phyloP scores from a whole-genome alignment of 2,888 invertebrate species.

The Callimorpha dominula region DNA sequence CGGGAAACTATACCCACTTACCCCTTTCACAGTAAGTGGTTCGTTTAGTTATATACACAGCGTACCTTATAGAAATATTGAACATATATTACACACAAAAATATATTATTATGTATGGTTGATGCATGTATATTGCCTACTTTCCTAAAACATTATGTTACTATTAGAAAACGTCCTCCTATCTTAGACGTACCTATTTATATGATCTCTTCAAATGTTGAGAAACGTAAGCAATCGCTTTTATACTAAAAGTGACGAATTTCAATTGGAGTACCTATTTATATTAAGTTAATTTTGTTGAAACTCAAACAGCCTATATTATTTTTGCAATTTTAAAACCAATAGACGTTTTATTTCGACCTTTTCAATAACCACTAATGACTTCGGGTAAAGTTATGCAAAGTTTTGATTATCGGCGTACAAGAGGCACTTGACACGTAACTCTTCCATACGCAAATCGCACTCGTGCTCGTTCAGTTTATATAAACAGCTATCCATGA shows the following conservation, averaged over 20 bases:
- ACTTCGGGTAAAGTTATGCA: no score
- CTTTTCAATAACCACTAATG: no score
- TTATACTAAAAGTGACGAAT: neutral
- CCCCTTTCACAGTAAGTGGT: slow-evolving; percentile 25
- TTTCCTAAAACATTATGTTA: neutral
- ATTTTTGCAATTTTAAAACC: no score
- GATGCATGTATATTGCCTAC: neutral
- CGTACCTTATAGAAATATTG: neutral
- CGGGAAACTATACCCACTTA: slow-evolving; percentile 40
- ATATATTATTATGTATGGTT: neutral
- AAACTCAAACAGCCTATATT: neutral
- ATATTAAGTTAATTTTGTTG: neutral
- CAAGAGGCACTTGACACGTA: no score
- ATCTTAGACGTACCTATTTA: neutral
- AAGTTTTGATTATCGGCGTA: no score
- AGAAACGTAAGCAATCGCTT: neutral
- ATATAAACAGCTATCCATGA: no score
- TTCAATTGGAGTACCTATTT: neutral
- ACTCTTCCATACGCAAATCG: no score
- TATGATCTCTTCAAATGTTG: no score
- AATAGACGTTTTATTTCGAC: no score
- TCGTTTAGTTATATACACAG: neutral
- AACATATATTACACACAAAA: neutral
- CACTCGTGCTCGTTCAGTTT: no score
- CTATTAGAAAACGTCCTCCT: neutral